These are phyloP conservation scores for Oscheius sp. DNA, from an alignment of 2,888 invertebrate genomes.

Conservation along the genomic window DNA sequence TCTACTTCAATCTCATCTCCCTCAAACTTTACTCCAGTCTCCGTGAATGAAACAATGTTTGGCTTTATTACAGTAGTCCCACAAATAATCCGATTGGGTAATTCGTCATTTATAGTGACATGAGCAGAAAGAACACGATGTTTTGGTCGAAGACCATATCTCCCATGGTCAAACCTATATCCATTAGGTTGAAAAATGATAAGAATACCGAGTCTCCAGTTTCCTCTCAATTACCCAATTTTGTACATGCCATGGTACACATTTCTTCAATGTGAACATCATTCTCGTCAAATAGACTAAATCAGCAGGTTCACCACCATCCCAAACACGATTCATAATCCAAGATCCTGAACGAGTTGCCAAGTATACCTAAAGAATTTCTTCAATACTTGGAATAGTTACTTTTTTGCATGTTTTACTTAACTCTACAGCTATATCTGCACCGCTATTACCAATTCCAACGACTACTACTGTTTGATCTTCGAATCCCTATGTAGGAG, in stretches of 20 bases:
- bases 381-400: background rate
- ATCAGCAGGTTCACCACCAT: conserved; percentile 70
- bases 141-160: conserved; percentile 71
- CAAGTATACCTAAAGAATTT: conserved; percentile 69
- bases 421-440: conserved; percentile 73
- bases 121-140: conserved; percentile 61
- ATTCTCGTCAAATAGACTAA: conserved; percentile 35
- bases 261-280: conserved; percentile 35
- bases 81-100: conserved; percentile 72
- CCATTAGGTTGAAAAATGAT: background rate
- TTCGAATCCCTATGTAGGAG: conserved; percentile 63
- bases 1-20: conserved; percentile 47
- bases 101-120: conserved; percentile 72
- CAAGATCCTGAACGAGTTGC: conserved; percentile 72
- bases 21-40: conserved; percentile 47
- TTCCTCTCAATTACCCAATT: conserved; percentile 45
- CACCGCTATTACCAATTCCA: conserved; percentile 73
- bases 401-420: conserved; percentile 60
- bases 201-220: conserved; percentile 10
- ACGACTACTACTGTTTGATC: conserved; percentile 72
- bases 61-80: conserved; percentile 55
- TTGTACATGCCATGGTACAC: conserved; percentile 29
- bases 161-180: conserved; percentile 68
- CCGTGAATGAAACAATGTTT: conserved; percentile 50
- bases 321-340: conserved; percentile 71